Percentiles rank a stretch among this genome's conserved stretches.
Evolutionary conservation across 1,140 invertebrate genomes (phyloP).

Genomic region (Leptopilina boulardi): DNA sequence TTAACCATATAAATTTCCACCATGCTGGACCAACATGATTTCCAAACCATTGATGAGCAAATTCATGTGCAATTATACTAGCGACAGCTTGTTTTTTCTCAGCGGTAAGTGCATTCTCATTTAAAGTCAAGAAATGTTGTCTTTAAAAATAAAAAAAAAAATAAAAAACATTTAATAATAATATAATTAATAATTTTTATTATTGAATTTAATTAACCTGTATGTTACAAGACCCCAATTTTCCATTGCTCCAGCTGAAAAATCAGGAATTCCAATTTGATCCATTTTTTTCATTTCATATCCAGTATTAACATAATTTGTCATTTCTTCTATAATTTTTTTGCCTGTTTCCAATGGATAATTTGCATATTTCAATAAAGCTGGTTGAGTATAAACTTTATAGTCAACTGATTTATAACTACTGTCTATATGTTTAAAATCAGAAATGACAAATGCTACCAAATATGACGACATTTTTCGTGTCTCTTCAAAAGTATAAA

Average conservation of each 20-base stretch:
- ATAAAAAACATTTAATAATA: not conserved
- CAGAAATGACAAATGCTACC: constrained; percentile 88
- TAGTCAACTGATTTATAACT: constrained; percentile 69
- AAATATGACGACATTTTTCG: constrained; percentile 93
- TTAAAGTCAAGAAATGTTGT: constrained; percentile 81
- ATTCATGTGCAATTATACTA: constrained; percentile 80
- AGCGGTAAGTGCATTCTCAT: constrained; percentile 74
- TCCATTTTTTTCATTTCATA: constrained; percentile 77
- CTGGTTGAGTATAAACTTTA: constrained; percentile 81
- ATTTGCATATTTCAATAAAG: constrained; percentile 78
- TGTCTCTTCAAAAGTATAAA: constrained; percentile 78
- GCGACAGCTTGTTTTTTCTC: constrained; percentile 75
- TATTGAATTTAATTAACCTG: not conserved
- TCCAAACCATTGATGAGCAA: constrained; percentile 84
- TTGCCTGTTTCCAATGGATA: constrained; percentile 78
- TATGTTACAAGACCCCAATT: constrained; percentile 79
- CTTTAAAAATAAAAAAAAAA: constrained; percentile 40
- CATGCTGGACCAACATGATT: constrained; percentile 80
- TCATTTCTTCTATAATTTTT: constrained; percentile 64
- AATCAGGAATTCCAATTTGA: constrained; percentile 82
- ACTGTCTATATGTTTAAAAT: constrained; percentile 77
- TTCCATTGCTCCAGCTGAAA: constrained; percentile 83
- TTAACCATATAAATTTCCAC: constrained; percentile 84
- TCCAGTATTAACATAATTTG: constrained; percentile 63
- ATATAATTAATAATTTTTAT: not conserved